A percentile compares a stretch with the other conserved stretches of the same genome.
Conservation (phyloP, 2,113 vertebrate species). For the Dipodomys ordii region DNA sequence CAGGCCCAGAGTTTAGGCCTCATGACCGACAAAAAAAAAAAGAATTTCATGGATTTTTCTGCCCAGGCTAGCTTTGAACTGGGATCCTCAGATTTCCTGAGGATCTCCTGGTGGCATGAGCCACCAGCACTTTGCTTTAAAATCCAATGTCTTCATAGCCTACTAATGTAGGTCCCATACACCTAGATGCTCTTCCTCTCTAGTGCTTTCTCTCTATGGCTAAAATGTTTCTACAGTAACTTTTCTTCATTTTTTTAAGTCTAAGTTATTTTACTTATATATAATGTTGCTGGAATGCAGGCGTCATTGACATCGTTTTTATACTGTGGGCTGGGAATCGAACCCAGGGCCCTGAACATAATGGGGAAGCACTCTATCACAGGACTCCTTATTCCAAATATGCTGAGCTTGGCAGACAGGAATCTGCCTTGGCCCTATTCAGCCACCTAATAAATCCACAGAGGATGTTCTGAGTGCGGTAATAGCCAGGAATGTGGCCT, state of each 20-base stretch:
- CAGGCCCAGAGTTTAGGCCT: too few relatives aligned
- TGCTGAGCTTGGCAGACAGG: background rate
- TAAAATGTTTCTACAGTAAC: background rate
- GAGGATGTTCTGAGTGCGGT: background rate
- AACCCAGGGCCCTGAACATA: too few relatives aligned
- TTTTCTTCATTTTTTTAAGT: too few relatives aligned
- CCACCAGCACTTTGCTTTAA: background rate
- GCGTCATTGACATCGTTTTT: too few relatives aligned
- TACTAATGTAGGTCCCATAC: background rate
- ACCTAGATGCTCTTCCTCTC: background rate
- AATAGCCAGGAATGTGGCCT: background rate
- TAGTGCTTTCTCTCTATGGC: background rate
- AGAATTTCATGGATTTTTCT: too few relatives aligned
- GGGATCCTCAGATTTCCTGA: too few relatives aligned
- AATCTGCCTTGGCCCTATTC: background rate
- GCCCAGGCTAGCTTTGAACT: too few relatives aligned
- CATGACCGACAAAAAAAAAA: too few relatives aligned
- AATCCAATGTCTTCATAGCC: background rate
- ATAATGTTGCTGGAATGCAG: too few relatives aligned
- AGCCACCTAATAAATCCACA: constrained; percentile 19
- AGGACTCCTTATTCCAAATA: background rate
- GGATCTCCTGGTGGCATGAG: too few relatives aligned
- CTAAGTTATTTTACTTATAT: too few relatives aligned
- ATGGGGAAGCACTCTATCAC: background rate
- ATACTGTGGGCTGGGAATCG: too few relatives aligned